Evolutionary conservation across 2,888 invertebrate genomes (phyloP).

Genomic region (Pandemis corylana): DNA sequence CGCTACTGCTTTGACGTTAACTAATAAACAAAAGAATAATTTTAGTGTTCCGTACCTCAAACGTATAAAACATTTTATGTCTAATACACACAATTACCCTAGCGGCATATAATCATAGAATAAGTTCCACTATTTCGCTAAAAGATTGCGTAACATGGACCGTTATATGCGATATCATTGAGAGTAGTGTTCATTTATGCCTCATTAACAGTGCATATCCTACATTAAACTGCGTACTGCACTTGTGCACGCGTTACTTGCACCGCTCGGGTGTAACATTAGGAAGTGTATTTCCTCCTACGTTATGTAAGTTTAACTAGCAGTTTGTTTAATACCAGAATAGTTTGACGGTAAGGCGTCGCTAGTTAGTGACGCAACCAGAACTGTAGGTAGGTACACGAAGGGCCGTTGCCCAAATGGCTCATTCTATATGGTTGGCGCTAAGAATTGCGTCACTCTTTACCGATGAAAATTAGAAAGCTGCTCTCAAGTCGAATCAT

Average conservation of each 20-base stretch:
- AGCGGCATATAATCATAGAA: too few species aligned
- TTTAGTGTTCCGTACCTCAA: too few species aligned
- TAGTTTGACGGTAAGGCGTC: constrained; percentile 41
- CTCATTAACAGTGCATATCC: constrained; percentile 21
- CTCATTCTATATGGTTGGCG: constrained; percentile 55
- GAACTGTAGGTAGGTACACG: constrained; percentile 48
- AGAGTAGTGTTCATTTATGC: constrained; percentile 12
- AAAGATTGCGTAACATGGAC: too few species aligned
- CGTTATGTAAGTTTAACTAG: constrained; percentile 38
- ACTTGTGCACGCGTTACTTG: constrained; percentile 21
- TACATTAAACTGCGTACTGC: constrained; percentile 8
- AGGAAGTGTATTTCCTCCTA: constrained; percentile 30
- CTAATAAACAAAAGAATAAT: neutral
- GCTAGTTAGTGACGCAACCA: constrained; percentile 57
- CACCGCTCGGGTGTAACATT: constrained; percentile 12
- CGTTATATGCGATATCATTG: neutral
- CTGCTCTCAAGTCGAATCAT: constrained; percentile 59
- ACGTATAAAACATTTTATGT: too few species aligned
- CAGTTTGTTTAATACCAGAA: constrained; percentile 37
- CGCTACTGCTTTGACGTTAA: neutral
- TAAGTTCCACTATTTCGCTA: too few species aligned
- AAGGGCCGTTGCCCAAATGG: constrained; percentile 60
- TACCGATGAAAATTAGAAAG: constrained; percentile 75
- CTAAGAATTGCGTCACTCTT: constrained; percentile 62
- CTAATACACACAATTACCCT: too few species aligned